Conservation (phyloP, 2,113 vertebrate genomes). For the Phycodurus eques region DNA sequence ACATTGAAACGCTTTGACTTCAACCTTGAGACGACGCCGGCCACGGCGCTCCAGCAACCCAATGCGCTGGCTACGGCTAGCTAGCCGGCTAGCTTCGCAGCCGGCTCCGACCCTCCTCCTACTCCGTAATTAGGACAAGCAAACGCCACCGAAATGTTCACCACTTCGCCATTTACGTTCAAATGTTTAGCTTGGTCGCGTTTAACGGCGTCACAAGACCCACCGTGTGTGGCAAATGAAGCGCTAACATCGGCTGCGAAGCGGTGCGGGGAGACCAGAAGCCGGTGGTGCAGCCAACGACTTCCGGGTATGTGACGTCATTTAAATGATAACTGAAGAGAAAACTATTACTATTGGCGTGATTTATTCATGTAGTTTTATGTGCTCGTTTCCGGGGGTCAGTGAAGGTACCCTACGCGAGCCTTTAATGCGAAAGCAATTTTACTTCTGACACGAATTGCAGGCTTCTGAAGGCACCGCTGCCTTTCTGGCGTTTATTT, state of each 20-base stretch:
- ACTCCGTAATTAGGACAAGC: background rate
- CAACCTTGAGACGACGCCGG: conserved; percentile 39
- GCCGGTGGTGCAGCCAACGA: conserved; percentile 14
- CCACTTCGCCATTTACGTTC: background rate
- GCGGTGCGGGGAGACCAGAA: conserved; percentile 25
- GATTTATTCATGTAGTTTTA: too few relatives aligned
- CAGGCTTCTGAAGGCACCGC: too few relatives aligned
- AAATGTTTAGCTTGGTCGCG: too few relatives aligned
- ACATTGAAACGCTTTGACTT: background rate
- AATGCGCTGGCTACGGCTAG: background rate
- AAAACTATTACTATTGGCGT: background rate
- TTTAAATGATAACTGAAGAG: background rate
- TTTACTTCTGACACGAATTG: too few relatives aligned
- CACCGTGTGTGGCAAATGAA: conserved; percentile 37
- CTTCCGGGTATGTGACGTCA: conserved; percentile 52
- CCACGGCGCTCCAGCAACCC: background rate
- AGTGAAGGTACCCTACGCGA: too few relatives aligned
- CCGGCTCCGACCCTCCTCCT: background rate
- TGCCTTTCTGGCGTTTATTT: too few relatives aligned
- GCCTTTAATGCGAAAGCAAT: too few relatives aligned
- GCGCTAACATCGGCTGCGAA: conserved; percentile 42
- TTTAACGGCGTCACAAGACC: conserved; percentile 21
- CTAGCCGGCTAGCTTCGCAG: conserved; percentile 6
- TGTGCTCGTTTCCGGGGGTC: too few relatives aligned
- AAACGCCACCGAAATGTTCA: background rate